These are phyloP conservation scores for Epinotia brunnichana DNA, from an alignment of 2,888 invertebrate genomes.

Conservation along the genomic window DNA sequence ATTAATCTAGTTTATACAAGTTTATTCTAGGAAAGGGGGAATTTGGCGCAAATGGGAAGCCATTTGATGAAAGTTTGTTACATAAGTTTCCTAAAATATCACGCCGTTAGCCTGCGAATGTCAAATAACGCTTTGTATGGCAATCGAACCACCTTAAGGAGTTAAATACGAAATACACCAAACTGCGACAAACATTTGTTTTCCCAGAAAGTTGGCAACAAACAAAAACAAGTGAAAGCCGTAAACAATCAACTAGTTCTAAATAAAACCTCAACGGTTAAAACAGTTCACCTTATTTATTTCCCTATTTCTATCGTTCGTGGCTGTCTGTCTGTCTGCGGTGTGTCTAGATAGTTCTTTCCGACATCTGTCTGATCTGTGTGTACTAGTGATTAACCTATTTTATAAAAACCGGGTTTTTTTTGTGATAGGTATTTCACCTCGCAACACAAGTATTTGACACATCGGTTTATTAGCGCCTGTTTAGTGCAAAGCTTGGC, in stretches of 20 bases:
- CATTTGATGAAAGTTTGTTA: too few relatives aligned
- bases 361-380: constrained; percentile 7
- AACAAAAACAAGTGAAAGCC: constrained; percentile 14
- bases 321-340: constrained; percentile 2
- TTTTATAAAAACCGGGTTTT: background rate
- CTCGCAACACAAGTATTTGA: background rate
- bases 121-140: too few relatives aligned
- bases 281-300: constrained; percentile 15
- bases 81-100: too few relatives aligned
- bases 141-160: too few relatives aligned
- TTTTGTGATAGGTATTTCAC: background rate
- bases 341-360: constrained; percentile 19
- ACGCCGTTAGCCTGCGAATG: too few relatives aligned
- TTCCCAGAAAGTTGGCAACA: background rate
- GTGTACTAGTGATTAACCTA: constrained; percentile 1
- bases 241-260: constrained; percentile 4
- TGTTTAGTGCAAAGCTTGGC: too few relatives aligned
- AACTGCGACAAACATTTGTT: background rate
- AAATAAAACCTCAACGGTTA: constrained; percentile 12
- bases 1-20: too few relatives aligned
- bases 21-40: too few relatives aligned
- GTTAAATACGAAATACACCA: background rate
- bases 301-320: constrained; percentile 21
- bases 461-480: background rate
- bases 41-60: too few relatives aligned